Base-by-base conservation (phyloP, 2,797 vertebrate genomes). In the Neomorphus geoffroyi region DNA sequence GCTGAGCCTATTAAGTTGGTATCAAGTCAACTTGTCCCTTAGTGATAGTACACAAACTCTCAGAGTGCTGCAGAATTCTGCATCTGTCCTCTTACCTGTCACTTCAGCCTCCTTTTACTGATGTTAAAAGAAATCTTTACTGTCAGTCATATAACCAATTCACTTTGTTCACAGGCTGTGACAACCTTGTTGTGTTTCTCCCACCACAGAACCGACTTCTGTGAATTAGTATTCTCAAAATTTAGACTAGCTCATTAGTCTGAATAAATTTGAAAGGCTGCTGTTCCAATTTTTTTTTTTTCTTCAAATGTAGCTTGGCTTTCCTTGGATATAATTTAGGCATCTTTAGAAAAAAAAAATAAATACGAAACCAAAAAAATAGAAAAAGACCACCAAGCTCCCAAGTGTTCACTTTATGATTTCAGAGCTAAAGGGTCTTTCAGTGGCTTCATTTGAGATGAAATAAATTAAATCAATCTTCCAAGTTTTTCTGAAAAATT, bases 51-150 rank as follows among this genome's bases (percentile, higher is more conserved):
- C 97, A 98, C 98, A 98, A 97, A 98, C 97, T 98, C 98, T 98
- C 96, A 90, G 94, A 98, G 97, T 97, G 98, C 98, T 97, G 98
- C 97, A 95, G 98, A 98, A 97, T 98, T 98, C 98, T 96, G 98
- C 98, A 97, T 98, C 98, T 98, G 98, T 98, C 98, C 98, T 97
- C 97, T 98, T 97, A 98, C 98, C 98, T 99, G 99, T 99, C 99
- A 99, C 98, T 97, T 96, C 98, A 98, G 98, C 98, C 97, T 98
- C 98, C 96, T 97, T 98, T 98, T 98, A 99, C 98, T 99, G 99
- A 99, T 99, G 99, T 99, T 99, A 98, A 99, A 99, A 99, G 99
- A 99, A 99, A 99, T 99, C 98, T 98, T 98, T 99, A 98, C 99
- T 99, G 99, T 99, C 99, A 99, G 98, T 98, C 99, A 99, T 98